Evolutionary conservation across 2,888 invertebrate species (phyloP).

Genomic region (Diaperis boleti): DNA sequence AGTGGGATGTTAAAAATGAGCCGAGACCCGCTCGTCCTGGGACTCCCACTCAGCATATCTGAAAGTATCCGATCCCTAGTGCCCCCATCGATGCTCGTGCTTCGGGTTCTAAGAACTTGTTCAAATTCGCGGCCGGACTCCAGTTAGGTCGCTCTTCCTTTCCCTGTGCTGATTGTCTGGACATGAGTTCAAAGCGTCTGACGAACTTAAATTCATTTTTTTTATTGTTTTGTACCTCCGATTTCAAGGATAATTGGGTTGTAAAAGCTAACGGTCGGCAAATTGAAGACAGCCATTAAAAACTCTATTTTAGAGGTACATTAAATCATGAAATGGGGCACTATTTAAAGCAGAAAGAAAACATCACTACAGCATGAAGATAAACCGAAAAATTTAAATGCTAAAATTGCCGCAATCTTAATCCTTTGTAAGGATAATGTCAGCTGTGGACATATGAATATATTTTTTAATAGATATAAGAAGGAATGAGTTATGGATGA

Average conservation of each 20-base stretch:
- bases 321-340: no score
- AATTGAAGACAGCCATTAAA: slow-evolving; percentile 1
- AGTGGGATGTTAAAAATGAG: slow-evolving; percentile 49
- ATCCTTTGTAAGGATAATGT: no score
- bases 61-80: slow-evolving; percentile 36
- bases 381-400: no score
- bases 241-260: slow-evolving; percentile 23
- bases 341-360: no score
- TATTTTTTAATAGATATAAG: no score
- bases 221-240: slow-evolving; percentile 8
- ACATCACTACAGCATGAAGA: no score
- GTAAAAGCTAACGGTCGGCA: slow-evolving; percentile 18
- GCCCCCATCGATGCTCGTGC: slow-evolving; percentile 22
- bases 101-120: slow-evolving; percentile 32
- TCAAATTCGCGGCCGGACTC: slow-evolving; percentile 33
- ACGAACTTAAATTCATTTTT: slow-evolving; percentile 39
- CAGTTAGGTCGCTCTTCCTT: slow-evolving; percentile 31
- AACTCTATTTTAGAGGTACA: not conserved
- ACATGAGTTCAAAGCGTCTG: slow-evolving; percentile 53
- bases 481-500: no score
- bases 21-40: slow-evolving; percentile 31
- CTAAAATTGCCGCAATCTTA: no score
- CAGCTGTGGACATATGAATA: no score
- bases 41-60: slow-evolving; percentile 48
- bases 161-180: slow-evolving; percentile 54